These are phyloP conservation scores for Cromileptes altivelis DNA, from an alignment of 2,113 vertebrate genomes.

Conservation along the genomic window DNA sequence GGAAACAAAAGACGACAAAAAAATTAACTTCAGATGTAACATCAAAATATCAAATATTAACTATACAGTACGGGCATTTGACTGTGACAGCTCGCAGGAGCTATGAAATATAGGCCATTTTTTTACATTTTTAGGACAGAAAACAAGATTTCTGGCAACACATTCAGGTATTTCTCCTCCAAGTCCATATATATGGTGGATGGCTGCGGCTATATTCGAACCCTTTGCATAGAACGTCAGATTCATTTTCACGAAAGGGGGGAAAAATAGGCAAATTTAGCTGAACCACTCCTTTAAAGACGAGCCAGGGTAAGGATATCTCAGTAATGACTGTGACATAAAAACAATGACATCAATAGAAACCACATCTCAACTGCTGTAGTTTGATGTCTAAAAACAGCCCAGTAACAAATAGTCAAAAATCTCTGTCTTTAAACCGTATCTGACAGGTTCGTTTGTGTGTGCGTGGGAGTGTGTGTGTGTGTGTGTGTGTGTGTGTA, in stretches of 20 bases:
- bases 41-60: not conserved
- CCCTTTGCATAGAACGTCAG: not conserved
- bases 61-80: not conserved
- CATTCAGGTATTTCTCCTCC: constrained; percentile 3
- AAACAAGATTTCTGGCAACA: constrained; percentile 4
- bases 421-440: constrained; percentile 67
- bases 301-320: constrained; percentile 59
- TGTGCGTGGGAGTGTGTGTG: constrained; percentile 34
- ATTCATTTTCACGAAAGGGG: constrained; percentile 40
- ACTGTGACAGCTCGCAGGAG: not conserved
- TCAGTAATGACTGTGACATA: constrained; percentile 72
- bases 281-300: constrained; percentile 67
- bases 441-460: constrained; percentile 74
- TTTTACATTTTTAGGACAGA: not conserved
- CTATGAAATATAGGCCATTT: not conserved
- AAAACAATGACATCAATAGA: constrained; percentile 77
- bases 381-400: constrained; percentile 83
- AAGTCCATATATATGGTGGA: constrained; percentile 3
- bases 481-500: constrained; percentile 26
- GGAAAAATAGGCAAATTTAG: constrained; percentile 53
- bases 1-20: constrained; percentile 35
- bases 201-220: constrained; percentile 1
- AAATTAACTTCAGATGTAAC: constrained; percentile 3
- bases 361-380: constrained; percentile 67
- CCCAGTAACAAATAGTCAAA: constrained; percentile 74